Evolutionary conservation across 2,113 vertebrate genomes (phyloP).

Genomic region (Monarcha castaneiventris): DNA sequence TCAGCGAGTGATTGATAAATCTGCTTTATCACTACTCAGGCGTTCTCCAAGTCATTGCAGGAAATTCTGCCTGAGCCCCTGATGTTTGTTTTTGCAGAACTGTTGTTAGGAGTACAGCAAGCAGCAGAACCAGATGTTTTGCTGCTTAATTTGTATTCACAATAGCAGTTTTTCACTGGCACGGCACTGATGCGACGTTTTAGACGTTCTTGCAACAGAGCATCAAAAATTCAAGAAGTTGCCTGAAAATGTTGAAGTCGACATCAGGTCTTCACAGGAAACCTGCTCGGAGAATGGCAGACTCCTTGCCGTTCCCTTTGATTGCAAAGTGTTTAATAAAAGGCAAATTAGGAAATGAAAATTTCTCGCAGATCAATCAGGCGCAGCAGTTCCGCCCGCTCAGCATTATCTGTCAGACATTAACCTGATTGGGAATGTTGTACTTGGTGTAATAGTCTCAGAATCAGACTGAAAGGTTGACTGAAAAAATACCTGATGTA

Average conservation of each 20-base stretch:
- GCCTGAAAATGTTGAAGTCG: neutral
- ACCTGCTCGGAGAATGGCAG: neutral
- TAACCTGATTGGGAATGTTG: slow-evolving; percentile 52
- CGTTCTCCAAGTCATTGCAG: neutral
- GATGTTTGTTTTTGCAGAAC: neutral
- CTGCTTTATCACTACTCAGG: neutral
- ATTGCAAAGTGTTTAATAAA: slow-evolving; percentile 42
- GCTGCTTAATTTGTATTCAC: neutral
- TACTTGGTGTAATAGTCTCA: slow-evolving; percentile 35
- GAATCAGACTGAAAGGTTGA: slow-evolving; percentile 61
- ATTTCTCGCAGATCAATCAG: neutral
- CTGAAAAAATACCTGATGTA: slow-evolving; percentile 45
- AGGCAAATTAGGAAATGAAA: slow-evolving; percentile 36
- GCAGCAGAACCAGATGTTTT: neutral
- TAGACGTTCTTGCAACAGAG: neutral
- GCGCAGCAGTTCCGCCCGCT: neutral
- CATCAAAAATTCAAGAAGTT: slow-evolving; percentile 37
- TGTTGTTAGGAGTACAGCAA: neutral
- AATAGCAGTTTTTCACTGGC: neutral
- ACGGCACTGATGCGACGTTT: accelerated
- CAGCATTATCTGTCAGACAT: slow-evolving; percentile 36
- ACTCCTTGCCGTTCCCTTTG: neutral
- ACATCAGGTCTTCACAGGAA: neutral
- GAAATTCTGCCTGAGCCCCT: neutral
- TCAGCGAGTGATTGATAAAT: slow-evolving; percentile 20